Conservation (phyloP, 2,888 invertebrate species). For the Marronus borbonicus region DNA sequence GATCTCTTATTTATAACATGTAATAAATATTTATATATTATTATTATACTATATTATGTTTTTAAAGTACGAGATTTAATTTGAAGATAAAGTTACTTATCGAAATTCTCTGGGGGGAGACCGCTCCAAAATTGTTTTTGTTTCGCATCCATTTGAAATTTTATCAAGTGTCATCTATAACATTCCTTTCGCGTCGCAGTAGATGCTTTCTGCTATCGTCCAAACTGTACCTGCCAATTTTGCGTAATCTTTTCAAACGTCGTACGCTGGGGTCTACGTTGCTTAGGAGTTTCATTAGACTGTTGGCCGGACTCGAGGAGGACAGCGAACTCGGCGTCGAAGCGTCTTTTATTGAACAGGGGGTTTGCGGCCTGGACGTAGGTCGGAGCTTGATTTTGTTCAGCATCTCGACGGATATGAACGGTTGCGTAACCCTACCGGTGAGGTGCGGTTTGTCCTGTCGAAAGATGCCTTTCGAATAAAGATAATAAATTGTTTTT, state of each 20-base stretch:
- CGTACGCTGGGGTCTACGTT: slow-evolving; percentile 61
- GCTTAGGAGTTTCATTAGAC: slow-evolving; percentile 62
- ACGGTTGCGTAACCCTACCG: slow-evolving; percentile 59
- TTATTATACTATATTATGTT: slow-evolving; percentile 10
- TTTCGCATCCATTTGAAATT: background rate
- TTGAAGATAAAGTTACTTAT: slow-evolving; percentile 12
- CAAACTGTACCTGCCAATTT: slow-evolving; percentile 63
- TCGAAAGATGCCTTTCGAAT: slow-evolving; percentile 53
- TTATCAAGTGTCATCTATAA: slow-evolving; percentile 24
- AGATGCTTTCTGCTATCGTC: slow-evolving; percentile 64
- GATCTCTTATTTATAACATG: slow-evolving; percentile 10
- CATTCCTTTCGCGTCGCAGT: slow-evolving; percentile 48
- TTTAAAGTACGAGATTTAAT: slow-evolving; percentile 4
- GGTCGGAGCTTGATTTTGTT: slow-evolving; percentile 65
- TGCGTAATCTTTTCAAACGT: slow-evolving; percentile 64
- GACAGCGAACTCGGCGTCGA: slow-evolving; percentile 53
- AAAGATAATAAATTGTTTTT: slow-evolving; percentile 18
- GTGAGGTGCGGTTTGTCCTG: slow-evolving; percentile 57
- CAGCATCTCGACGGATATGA: slow-evolving; percentile 63
- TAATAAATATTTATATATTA: slow-evolving; percentile 36
- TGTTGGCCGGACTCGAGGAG: slow-evolving; percentile 63
- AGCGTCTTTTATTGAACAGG: slow-evolving; percentile 53
- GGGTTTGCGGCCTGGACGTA: slow-evolving; percentile 58
- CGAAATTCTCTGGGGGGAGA: background rate
- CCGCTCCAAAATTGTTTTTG: background rate